phyloP scores from a whole-genome alignment of 2,888 invertebrate genomes.

The Blastobasis adustella region DNA sequence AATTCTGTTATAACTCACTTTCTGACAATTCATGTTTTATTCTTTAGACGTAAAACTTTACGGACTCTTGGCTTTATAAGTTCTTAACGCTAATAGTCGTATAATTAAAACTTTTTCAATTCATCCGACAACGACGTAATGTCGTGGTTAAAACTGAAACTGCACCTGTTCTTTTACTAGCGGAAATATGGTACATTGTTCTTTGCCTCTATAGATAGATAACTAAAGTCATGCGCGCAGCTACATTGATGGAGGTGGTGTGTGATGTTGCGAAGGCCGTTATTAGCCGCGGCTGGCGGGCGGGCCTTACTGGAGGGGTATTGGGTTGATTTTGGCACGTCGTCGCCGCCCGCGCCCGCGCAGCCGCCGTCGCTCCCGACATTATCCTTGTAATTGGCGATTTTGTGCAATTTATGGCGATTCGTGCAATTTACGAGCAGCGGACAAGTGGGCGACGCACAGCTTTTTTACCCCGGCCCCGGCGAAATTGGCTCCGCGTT shows the following conservation, averaged over 20 bases:
- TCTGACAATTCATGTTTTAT: too few species aligned
- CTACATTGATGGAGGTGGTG: constrained; percentile 33
- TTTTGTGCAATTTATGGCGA: constrained; percentile 71
- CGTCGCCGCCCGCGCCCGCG: constrained; percentile 23
- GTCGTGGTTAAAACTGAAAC: too few species aligned
- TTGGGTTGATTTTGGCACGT: constrained; percentile 50
- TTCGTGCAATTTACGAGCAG: constrained; percentile 67
- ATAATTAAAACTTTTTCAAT: too few species aligned
- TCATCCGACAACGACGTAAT: too few species aligned
- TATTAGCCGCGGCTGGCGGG: too few species aligned
- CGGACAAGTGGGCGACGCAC: constrained; percentile 62
- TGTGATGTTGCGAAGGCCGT: too few species aligned
- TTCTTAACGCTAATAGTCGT: too few species aligned
- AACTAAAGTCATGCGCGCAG: constrained; percentile 15
- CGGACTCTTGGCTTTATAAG: too few species aligned
- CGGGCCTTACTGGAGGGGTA: constrained; percentile 25
- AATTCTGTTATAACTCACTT: too few species aligned
- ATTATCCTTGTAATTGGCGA: constrained; percentile 67
- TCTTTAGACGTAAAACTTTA: too few species aligned
- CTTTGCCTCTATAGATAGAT: not conserved
- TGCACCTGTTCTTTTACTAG: too few species aligned
- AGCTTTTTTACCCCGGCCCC: constrained; percentile 33
- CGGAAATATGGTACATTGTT: too few species aligned
- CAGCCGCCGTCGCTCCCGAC: constrained; percentile 41
- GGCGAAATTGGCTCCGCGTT: constrained; percentile 51